A percentile compares a stretch with the other conserved stretches of the same genome.
Evolutionary conservation across 2,797 vertebrate genomes (phyloP).

Genomic region (Fratercula arctica): DNA sequence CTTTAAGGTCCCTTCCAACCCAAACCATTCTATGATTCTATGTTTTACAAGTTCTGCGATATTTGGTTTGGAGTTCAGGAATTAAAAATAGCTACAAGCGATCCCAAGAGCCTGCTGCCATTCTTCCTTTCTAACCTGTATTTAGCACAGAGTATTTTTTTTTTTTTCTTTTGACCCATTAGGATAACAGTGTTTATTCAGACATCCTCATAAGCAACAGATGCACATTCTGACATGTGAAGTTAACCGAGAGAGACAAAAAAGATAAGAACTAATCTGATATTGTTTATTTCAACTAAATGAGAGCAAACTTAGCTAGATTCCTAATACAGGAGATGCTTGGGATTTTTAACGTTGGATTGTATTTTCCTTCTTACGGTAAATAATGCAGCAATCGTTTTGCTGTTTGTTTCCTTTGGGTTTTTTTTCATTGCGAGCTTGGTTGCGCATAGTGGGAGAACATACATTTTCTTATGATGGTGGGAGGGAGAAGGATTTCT

Average conservation of each 20-base stretch:
- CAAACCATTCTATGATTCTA: too few relatives aligned
- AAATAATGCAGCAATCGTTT: not conserved
- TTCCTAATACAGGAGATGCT: not conserved
- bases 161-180: not conserved
- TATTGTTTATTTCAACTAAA: not conserved
- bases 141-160: not conserved
- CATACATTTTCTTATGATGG: not conserved
- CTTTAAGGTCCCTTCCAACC: too few relatives aligned
- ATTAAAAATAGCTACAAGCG: not conserved
- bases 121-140: not conserved
- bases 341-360: not conserved
- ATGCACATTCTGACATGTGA: not conserved
- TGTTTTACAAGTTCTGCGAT: not conserved
- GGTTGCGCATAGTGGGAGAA: not conserved
- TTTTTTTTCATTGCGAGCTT: not conserved
- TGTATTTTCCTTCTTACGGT: not conserved
- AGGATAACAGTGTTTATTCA: not conserved
- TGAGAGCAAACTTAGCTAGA: not conserved
- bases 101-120: not conserved
- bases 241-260: not conserved
- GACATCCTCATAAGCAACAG: not conserved
- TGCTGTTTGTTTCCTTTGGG: not conserved
- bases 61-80: not conserved
- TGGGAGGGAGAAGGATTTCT: not conserved
- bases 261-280: not conserved